Percentiles rank a stretch among this genome's conserved stretches.
Evolutionary conservation across 2,113 vertebrate genomes (phyloP).

Genomic region (Barbus barbus): DNA sequence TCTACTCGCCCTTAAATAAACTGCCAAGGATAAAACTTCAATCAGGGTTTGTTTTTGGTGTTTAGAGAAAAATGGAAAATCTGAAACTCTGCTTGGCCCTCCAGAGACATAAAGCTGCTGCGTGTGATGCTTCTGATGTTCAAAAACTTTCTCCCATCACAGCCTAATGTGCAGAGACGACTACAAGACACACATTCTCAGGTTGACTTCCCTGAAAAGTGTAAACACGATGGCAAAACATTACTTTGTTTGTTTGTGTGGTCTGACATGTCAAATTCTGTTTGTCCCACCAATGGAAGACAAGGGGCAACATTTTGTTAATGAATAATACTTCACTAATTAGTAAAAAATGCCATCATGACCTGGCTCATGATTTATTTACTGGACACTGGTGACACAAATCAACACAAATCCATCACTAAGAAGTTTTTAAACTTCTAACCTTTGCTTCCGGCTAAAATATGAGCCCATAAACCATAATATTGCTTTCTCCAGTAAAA

Average conservation of each 20-base stretch:
- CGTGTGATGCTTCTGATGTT: background rate
- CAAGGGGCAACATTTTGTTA: background rate
- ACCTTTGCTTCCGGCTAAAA: too few relatives aligned
- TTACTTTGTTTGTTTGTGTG: background rate
- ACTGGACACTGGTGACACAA: too few relatives aligned
- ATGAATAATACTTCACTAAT: background rate
- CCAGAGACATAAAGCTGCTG: background rate
- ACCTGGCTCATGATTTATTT: too few relatives aligned
- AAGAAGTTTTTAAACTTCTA: too few relatives aligned
- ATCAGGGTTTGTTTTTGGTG: background rate
- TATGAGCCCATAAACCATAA: too few relatives aligned
- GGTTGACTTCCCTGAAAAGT: background rate
- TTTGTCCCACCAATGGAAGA: background rate
- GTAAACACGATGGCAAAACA: background rate
- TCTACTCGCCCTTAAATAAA: background rate
- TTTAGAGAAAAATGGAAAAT: background rate
- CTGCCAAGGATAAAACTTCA: background rate
- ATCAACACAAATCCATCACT: background rate
- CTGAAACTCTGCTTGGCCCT: background rate
- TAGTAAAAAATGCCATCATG: background rate
- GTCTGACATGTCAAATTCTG: background rate
- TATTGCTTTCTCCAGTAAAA: too few relatives aligned
- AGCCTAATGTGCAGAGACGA: background rate
- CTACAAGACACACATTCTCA: background rate
- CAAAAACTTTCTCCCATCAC: background rate